A percentile compares a stretch with the other conserved stretches of the same genome.
Evolutionary conservation across 2,113 vertebrate genomes (phyloP).

Genomic region (Misgurnus mizolepis): DNA sequence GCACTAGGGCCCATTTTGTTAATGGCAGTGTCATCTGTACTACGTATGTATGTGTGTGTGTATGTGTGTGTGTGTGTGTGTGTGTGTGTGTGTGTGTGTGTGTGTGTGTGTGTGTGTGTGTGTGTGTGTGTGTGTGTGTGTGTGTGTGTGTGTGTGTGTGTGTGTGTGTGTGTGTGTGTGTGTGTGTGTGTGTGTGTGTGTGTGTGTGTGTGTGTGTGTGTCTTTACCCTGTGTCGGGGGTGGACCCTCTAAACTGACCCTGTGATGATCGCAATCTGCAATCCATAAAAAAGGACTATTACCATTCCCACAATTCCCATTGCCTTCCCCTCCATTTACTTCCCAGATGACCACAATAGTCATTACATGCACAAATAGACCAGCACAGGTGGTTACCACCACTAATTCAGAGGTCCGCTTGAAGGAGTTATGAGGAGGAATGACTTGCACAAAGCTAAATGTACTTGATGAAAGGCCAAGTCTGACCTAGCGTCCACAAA

Average conservation of each 20-base stretch:
- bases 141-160: neutral
- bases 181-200: neutral
- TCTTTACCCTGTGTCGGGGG: slow-evolving; percentile 52
- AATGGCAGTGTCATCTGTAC: slow-evolving; percentile 60
- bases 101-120: neutral
- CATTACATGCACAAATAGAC: slow-evolving; percentile 70
- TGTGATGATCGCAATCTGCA: slow-evolving; percentile 52
- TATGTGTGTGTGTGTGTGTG: neutral
- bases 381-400: slow-evolving; percentile 57
- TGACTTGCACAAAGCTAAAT: slow-evolving; percentile 19
- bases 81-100: too few relatives aligned
- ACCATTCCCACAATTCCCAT: slow-evolving; percentile 58
- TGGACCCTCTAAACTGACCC: slow-evolving; percentile 42
- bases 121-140: too few relatives aligned
- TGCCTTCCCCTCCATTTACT: slow-evolving; percentile 23
- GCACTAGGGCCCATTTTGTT: slow-evolving; percentile 55
- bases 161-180: too few relatives aligned
- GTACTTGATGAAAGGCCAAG: slow-evolving; percentile 60
- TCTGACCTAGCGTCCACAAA: slow-evolving; percentile 62
- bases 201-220: neutral
- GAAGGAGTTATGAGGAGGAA: slow-evolving; percentile 28
- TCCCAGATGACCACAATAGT: slow-evolving; percentile 50
- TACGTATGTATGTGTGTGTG: slow-evolving; percentile 32
- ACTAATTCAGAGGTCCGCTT: slow-evolving; percentile 55
- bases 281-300: slow-evolving; percentile 49